Base-by-base conservation (phyloP, 2,888 invertebrate genomes). In the Plebejus anna region DNA sequence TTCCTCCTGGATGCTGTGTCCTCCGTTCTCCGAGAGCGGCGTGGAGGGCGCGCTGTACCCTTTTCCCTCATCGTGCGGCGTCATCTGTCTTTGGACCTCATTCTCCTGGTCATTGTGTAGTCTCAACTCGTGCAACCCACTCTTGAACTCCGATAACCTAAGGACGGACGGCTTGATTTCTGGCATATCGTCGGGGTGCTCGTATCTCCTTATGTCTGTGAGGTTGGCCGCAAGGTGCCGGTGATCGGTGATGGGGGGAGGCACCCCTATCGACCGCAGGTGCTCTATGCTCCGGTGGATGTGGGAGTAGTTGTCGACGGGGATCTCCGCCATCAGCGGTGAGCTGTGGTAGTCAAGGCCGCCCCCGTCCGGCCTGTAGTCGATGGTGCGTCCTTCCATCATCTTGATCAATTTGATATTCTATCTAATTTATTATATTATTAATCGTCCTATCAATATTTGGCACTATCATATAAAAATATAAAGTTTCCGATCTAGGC, bases 291-390 rank as follows among this genome's bases (percentile, higher is more conserved):
- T 96, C 82, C 95, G 94, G 84, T 95, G 95, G 83, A 95, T 95
- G 80, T 95, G 95, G 77, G 95, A 95, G 81, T 95, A 94, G 85
- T 95, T 95, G 81, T 96, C 96, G 82, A 95, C 88, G 59, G 96
- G 96, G 85, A 96, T 96, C 88, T 96, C 96, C 0, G 96, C 96
- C 93, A 96, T 96, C 16, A 96, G 85, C 9, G 96, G 96, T 16
- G 96, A 96, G 84, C 96, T 95, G 86, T 96, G 96, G 86, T 96
- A 96, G 83, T 96, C 95, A 79, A 96, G 90, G 59, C 95, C 95
- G 77, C 95, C 95, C 83, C 95, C 95, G 79, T 94, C 94, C 66
- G 94, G 91, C 83, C 94, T 87, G 82, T 94, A 94, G 82, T 94
- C 94, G 81, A 94, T 94, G 71, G 94, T 94, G 84, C 94, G 85